phyloP scores from a whole-genome alignment of 2,797 vertebrate species.

The Danio tinwini region DNA sequence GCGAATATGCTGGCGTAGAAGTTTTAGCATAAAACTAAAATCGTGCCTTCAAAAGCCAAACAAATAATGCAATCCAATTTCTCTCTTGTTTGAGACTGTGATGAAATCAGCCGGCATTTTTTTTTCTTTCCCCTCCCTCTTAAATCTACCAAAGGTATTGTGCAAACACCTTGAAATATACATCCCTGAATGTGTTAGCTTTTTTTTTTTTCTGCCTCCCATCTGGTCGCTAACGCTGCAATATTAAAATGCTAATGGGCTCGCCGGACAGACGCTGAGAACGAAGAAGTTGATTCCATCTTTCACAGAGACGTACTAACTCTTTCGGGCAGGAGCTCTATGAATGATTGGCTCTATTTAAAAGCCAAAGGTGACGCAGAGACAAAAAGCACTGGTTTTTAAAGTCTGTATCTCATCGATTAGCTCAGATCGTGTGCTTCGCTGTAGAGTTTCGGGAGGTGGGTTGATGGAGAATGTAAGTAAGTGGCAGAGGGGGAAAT shows the following conservation, averaged over 20 bases:
- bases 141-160: conserved; percentile 52
- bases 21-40: conserved; percentile 31
- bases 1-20: conserved; percentile 7
- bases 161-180: conserved; percentile 61
- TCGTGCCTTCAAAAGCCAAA: not conserved
- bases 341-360: conserved; percentile 19
- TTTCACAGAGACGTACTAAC: conserved; percentile 16
- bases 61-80: conserved; percentile 47
- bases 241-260: conserved; percentile 62
- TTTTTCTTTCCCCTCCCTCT: not conserved
- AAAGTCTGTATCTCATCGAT: conserved; percentile 27
- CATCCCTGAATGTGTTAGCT: conserved; percentile 43
- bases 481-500: conserved; percentile 71
- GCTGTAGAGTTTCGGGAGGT: not conserved
- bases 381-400: conserved; percentile 32
- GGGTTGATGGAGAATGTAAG: conserved; percentile 78
- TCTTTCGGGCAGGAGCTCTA: not conserved
- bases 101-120: conserved; percentile 51
- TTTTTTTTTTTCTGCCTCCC: conserved; percentile 31
- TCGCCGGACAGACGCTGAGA: conserved; percentile 43
- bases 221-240: conserved; percentile 50
- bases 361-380: conserved; percentile 32
- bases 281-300: conserved; percentile 57
- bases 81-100: conserved; percentile 58
- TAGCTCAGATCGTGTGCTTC: conserved; percentile 8